Evolutionary conservation across 2,113 vertebrate species (phyloP).

Genomic region (Promerops cafer): DNA sequence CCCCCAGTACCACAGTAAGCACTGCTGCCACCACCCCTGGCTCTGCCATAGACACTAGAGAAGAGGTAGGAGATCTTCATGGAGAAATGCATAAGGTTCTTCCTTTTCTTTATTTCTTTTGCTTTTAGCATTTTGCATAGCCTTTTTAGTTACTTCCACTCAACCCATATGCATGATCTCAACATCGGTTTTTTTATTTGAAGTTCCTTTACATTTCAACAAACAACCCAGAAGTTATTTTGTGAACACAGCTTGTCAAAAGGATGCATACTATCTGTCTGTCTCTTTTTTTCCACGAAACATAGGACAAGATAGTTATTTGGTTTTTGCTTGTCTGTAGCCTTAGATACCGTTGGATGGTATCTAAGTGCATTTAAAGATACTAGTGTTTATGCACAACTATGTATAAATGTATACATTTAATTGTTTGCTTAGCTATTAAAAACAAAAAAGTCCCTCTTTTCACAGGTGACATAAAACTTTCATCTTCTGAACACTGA

Average conservation of each 20-base stretch:
- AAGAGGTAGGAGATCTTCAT: slow-evolving; percentile 98
- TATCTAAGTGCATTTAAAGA: slow-evolving; percentile 44
- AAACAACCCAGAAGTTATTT: slow-evolving; percentile 28
- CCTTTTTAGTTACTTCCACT: slow-evolving; percentile 58
- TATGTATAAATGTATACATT: neutral
- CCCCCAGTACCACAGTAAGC: slow-evolving; percentile 98
- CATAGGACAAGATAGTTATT: neutral
- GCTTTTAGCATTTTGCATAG: slow-evolving; percentile 73
- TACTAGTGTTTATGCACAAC: neutral
- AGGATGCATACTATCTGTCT: slow-evolving; percentile 1
- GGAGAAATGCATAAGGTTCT: slow-evolving; percentile 93
- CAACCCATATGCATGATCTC: slow-evolving; percentile 61
- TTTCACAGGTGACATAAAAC: neutral
- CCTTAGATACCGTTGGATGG: slow-evolving; percentile 18
- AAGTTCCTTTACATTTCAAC: slow-evolving; percentile 37
- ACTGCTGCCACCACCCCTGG: slow-evolving; percentile 98
- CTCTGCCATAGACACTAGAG: slow-evolving; percentile 98
- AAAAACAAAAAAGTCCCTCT: neutral
- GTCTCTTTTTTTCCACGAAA: slow-evolving; percentile 44
- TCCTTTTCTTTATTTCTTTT: slow-evolving; percentile 84
- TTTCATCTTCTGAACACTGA: neutral
- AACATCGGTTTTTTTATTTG: slow-evolving; percentile 57
- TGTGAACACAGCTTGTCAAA: slow-evolving; percentile 12
- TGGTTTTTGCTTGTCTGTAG: slow-evolving; percentile 1
- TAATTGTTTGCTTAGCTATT: neutral